Conservation (phyloP, 1,140 invertebrate species). For the Plectrocnemia conspersa region DNA sequence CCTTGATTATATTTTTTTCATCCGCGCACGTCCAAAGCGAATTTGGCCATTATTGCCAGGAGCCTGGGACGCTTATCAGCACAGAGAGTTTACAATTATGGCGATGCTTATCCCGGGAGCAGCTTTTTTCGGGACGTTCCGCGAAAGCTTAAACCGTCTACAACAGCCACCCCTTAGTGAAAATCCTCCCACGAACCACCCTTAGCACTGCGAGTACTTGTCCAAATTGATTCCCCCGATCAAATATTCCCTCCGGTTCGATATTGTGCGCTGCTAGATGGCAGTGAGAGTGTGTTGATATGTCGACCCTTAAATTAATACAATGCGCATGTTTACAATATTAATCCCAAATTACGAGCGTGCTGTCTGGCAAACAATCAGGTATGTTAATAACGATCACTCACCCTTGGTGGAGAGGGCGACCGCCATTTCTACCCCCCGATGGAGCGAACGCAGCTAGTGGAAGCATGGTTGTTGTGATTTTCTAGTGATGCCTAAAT, state of each 20-base stretch:
- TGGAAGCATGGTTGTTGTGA: too few relatives aligned
- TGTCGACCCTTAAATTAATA: conserved; percentile 25
- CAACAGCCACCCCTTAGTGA: not conserved
- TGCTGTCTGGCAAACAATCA: conserved; percentile 3
- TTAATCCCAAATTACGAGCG: conserved; percentile 20
- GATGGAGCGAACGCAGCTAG: too few relatives aligned
- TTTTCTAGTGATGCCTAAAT: too few relatives aligned
- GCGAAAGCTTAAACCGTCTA: not conserved
- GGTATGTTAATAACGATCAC: conserved; percentile 3
- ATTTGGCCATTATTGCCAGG: not conserved
- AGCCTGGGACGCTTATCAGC: not conserved
- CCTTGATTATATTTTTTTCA: too few relatives aligned
- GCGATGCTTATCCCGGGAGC: not conserved
- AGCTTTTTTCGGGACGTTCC: not conserved
- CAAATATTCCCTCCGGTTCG: conserved; percentile 24
- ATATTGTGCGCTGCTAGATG: conserved; percentile 7
- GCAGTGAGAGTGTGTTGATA: conserved; percentile 21
- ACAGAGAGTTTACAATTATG: not conserved
- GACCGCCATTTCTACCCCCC: too few relatives aligned
- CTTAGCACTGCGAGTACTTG: conserved; percentile 1
- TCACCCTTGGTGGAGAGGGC: too few relatives aligned
- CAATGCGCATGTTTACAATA: conserved; percentile 27
- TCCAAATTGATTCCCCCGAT: conserved; percentile 30
- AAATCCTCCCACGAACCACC: not conserved
- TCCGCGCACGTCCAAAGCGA: not conserved